A percentile compares a stretch with the other conserved stretches of the same genome.
Evolutionary conservation across 2,113 vertebrate genomes (phyloP).

Genomic region (Lanius ludovicianus): DNA sequence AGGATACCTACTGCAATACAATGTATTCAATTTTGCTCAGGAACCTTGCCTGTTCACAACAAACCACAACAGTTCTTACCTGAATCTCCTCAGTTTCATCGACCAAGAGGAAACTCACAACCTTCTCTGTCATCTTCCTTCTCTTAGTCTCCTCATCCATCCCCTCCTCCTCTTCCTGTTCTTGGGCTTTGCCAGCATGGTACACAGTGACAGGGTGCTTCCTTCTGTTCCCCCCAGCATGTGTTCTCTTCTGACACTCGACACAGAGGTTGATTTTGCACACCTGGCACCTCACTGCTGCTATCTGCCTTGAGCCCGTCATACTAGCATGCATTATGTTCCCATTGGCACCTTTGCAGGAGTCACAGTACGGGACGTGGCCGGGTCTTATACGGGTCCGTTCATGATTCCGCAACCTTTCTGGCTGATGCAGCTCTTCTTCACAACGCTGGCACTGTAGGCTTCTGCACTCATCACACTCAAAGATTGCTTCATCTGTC

Average conservation of each 20-base stretch:
- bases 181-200: constrained; percentile 74
- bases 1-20: neutral
- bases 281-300: constrained; percentile 87
- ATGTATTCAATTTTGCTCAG: neutral
- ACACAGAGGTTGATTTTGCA: constrained; percentile 91
- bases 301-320: constrained; percentile 77
- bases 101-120: constrained; percentile 93
- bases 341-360: constrained; percentile 86
- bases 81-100: constrained; percentile 96
- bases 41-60: neutral
- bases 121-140: constrained; percentile 86
- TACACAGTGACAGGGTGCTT: constrained; percentile 86
- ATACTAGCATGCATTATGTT: constrained; percentile 67
- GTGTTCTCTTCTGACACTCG: constrained; percentile 92
- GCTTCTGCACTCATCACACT: constrained; percentile 95
- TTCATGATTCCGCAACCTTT: constrained; percentile 90
- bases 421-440: constrained; percentile 90
- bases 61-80: constrained; percentile 71
- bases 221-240: constrained; percentile 87
- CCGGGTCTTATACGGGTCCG: constrained; percentile 86
- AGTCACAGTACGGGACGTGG: constrained; percentile 91
- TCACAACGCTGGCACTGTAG: constrained; percentile 92
- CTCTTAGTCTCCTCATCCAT: constrained; percentile 82
- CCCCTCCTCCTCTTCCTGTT: constrained; percentile 65
- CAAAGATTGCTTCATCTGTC: constrained; percentile 88